These are phyloP conservation scores for Rhadinocentrus ornatus DNA, from an alignment of 2,797 vertebrate genomes.

Conservation along the genomic window DNA sequence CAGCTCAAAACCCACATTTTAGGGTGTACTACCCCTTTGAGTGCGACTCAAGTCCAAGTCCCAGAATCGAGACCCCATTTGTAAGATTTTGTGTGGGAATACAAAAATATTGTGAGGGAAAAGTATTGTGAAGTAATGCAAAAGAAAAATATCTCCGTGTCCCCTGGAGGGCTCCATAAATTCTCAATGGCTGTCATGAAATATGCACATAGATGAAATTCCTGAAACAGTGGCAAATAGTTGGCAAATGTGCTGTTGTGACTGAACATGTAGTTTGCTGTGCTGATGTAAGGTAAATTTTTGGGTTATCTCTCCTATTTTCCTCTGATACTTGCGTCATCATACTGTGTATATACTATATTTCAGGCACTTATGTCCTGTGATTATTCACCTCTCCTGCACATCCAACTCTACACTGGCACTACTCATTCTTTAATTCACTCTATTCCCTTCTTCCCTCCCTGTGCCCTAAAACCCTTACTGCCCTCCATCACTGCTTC, in stretches of 20 bases:
- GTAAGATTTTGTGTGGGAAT: no score
- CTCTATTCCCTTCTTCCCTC: constrained; percentile 44
- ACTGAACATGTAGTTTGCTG: constrained; percentile 25
- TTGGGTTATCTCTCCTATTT: constrained; percentile 43
- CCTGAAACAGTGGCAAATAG: constrained; percentile 11
- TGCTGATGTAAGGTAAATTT: constrained; percentile 39
- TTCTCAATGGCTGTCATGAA: neutral
- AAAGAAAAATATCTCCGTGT: no score
- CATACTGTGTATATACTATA: constrained; percentile 34
- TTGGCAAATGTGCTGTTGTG: constrained; percentile 20
- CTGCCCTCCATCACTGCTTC: constrained; percentile 45
- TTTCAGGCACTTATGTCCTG: constrained; percentile 54
- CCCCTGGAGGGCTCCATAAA: no score
- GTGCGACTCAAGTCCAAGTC: no score
- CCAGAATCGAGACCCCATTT: no score
- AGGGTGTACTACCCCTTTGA: no score
- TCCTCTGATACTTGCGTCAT: constrained; percentile 26
- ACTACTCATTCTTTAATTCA: constrained; percentile 43
- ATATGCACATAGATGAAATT: constrained; percentile 15
- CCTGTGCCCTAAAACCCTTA: constrained; percentile 52
- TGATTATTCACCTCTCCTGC: constrained; percentile 39
- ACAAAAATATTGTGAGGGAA: no score
- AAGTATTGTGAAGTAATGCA: no score
- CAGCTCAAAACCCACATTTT: no score
- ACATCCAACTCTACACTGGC: constrained; percentile 33